Evolutionary conservation across 2,113 vertebrate genomes (phyloP).

Genomic region (Tachysurus vachellii): DNA sequence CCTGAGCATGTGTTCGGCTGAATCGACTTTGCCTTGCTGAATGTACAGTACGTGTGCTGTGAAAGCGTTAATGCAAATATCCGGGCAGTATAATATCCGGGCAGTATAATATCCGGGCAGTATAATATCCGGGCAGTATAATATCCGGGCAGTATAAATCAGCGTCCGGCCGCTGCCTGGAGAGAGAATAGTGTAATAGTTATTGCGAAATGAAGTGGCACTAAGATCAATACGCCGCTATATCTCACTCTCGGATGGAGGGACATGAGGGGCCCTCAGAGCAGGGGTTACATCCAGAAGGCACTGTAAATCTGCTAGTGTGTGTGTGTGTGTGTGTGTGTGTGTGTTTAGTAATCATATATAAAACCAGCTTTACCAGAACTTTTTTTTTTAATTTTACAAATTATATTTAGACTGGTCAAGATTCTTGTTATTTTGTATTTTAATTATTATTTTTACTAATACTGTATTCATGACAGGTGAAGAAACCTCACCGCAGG

Average conservation of each 20-base stretch:
- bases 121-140: conserved; percentile 75
- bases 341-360: conserved; percentile 14
- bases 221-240: conserved; percentile 96
- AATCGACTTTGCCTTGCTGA: not conserved
- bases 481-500: too few species aligned
- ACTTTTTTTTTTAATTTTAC: not conserved
- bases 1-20: not conserved
- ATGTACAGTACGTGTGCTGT: conserved; percentile 48
- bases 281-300: conserved; percentile 89
- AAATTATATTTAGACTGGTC: not conserved
- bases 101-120: conserved; percentile 72
- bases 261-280: conserved; percentile 86
- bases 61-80: conserved; percentile 79
- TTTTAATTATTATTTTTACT: not conserved
- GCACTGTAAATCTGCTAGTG: conserved; percentile 93
- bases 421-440: not conserved
- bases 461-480: not conserved
- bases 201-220: conserved; percentile 98
- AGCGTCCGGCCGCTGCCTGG: conserved; percentile 67
- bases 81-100: conserved; percentile 74
- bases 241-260: conserved; percentile 96
- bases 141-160: conserved; percentile 79
- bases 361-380: not conserved
- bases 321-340: conserved; percentile 66
- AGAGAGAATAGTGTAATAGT: conserved; percentile 89